These are phyloP conservation scores for Eonycteris spelaea DNA, from an alignment of 2,113 vertebrate species.

Conservation along the genomic window DNA sequence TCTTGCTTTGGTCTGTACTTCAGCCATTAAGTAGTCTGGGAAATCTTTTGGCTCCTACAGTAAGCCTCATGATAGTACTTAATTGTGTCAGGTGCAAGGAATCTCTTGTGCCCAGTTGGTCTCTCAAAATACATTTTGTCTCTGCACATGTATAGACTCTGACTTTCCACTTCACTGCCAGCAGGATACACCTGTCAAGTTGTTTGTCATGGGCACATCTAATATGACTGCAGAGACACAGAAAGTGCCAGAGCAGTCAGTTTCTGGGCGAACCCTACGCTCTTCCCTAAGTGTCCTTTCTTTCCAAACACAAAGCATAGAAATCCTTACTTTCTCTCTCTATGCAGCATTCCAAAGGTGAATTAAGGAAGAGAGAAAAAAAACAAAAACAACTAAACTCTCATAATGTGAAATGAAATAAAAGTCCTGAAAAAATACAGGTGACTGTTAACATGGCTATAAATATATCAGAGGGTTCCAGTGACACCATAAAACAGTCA, in stretches of 20 bases:
- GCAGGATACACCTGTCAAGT: slow-evolving; percentile 1
- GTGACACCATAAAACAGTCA: slow-evolving; percentile 76
- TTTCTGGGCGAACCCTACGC: neutral
- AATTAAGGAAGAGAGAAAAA: neutral
- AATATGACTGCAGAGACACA: neutral
- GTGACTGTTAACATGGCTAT: slow-evolving; percentile 61
- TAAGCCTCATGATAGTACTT: neutral
- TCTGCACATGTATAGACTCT: neutral
- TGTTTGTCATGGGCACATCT: neutral
- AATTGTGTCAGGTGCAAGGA: neutral
- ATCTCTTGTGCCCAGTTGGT: neutral
- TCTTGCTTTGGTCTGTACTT: neutral
- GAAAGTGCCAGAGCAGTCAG: neutral
- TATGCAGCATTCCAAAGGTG: neutral
- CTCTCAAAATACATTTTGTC: neutral
- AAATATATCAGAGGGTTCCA: slow-evolving; percentile 79
- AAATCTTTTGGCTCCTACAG: neutral
- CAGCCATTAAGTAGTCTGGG: neutral
- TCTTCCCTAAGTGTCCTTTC: neutral
- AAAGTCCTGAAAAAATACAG: slow-evolving; percentile 68
- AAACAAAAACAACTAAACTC: slow-evolving; percentile 45
- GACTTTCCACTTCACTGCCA: slow-evolving; percentile 36
- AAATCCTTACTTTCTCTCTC: neutral
- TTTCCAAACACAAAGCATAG: neutral
- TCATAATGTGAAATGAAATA: slow-evolving; percentile 51